Base-by-base conservation (phyloP, 92 coral and sea anemone species). In the Porites rus region DNA sequence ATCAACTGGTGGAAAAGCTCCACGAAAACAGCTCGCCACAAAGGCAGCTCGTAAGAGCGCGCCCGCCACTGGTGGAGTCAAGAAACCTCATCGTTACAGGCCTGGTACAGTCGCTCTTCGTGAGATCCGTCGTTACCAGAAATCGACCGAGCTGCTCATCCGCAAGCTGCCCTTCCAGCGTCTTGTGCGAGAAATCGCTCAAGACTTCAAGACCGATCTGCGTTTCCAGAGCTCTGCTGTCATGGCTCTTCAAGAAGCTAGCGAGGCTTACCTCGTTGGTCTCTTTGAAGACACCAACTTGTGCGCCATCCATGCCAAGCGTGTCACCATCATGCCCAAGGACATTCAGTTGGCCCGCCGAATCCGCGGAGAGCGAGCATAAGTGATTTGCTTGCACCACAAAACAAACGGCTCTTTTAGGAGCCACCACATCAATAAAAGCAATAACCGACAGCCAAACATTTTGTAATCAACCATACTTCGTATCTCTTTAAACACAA, bases 221-320 rank as follows among this genome's bases (percentile, higher is more conserved):
- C 98, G 98, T 28, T 96, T 96, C 98, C 98, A 96, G 98, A 96
- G 98, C 92, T 94, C 98, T 56, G 98, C 98, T 74, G 98, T 96
- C 85, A 94, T 96, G 99, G 99, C 99, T 66, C 98, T 96, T 69
- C 99, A 96, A 89, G 99, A 96, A 77, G 99, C 99, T 67, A 96
- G 99, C 90, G 98, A 96, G 87, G 99, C 99, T 86, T 96, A 96
- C 88, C 98, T 96, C 61, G 99, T 96, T 74, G 99, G 99, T 91
- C 95, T 96, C 89, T 96, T 96, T 92, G 99, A 96, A 77, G 99
- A 96, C 95, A 96, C 99, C 88, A 96, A 96, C 98, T 95, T 96
- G 99, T 96, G 99, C 91, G 99, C 99, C 95, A 96, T 96, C 95
- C 99, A 96, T 92, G 99, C 99, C 96, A 96, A 96, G 94, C 94